Base-by-base conservation (phyloP, 2,113 vertebrate species). In the Gymnogyps californianus region DNA sequence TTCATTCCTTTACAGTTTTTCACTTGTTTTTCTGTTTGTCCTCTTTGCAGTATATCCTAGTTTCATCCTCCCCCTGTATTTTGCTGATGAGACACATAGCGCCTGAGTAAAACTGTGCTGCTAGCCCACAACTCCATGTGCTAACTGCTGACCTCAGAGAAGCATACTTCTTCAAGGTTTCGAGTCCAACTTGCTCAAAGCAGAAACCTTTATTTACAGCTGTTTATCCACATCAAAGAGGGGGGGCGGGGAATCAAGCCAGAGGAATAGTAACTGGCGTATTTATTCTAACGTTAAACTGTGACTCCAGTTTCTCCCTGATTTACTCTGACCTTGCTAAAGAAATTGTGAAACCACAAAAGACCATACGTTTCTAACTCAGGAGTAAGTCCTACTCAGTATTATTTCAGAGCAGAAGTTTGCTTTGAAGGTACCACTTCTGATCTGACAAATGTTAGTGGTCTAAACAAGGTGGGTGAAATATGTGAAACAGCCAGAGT, bases 401-500 rank as follows among this genome's bases (percentile, higher is more conserved):
- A 16, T 21, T 66, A 32, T 66, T 75, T 78, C 18, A 12, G 55
- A 83, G 54, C 61, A 74, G 55, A 58, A 49, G n/a, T 57, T 49
- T 42, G 31, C 75, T 80, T 42, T 40, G 67, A 61, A 21, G 18
- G 40, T 22, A 4, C 12, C 4, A 1, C 34, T 6, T 5, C 44
- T 69, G 36, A 21, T 11, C 10, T 51, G 46, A 21, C 17, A 58
- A 75, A 47, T 0, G 36, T 3, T 16, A 61, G 22, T 0, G 8
- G 11, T 4, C 29, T 66, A 26, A 34, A 38, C 11, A 5, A 38
- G 40, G 29, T 4, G 13, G 26, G 32, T 66, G 67, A 78, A 42
- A 36, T 4, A 11, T 0, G 4, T 7, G 65, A 6, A 84, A 28
- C 11, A 6, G 49, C 29, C 1, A 1, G 16, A 29, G 18, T 29